Conservation (phyloP, 2,888 invertebrate species). For the Sinohyriopsis cumingii region DNA sequence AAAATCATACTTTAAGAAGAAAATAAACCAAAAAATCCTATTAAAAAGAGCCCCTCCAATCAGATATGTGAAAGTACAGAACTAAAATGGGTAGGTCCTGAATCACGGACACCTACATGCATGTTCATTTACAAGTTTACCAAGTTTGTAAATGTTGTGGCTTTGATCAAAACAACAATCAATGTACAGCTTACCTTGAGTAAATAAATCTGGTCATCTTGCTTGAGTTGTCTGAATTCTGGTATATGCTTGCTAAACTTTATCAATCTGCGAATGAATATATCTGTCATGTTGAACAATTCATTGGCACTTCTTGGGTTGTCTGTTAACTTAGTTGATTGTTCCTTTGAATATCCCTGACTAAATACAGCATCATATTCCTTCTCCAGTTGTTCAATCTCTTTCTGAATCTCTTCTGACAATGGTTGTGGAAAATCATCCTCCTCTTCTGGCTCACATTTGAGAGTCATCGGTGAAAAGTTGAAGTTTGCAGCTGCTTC, state of each 20-base stretch:
- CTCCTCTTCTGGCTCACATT: slow-evolving; percentile 23
- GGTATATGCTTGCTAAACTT: slow-evolving; percentile 76
- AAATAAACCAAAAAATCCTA: no score
- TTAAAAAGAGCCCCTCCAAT: no score
- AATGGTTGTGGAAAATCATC: slow-evolving; percentile 32
- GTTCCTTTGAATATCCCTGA: slow-evolving; percentile 52
- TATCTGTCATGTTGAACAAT: slow-evolving; percentile 65
- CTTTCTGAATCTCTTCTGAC: slow-evolving; percentile 30
- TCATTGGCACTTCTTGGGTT: slow-evolving; percentile 57
- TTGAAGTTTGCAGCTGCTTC: slow-evolving; percentile 34
- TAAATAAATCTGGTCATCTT: slow-evolving; percentile 91
- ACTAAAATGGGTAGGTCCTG: no score
- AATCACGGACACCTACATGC: no score
- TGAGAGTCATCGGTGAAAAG: slow-evolving; percentile 13
- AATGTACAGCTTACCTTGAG: slow-evolving; percentile 76
- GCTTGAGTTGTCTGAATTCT: slow-evolving; percentile 93
- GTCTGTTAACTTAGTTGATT: slow-evolving; percentile 46
- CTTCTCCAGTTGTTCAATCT: slow-evolving; percentile 36
- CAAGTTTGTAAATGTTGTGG: no score
- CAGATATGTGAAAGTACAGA: no score
- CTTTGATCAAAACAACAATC: not conserved
- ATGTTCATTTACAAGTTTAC: no score
- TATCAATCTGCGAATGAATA: slow-evolving; percentile 81
- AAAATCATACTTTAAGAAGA: no score
- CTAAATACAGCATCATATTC: slow-evolving; percentile 53